phyloP scores from a whole-genome alignment of 2,797 vertebrate genomes.

The Paratrypauchen microcephalus region DNA sequence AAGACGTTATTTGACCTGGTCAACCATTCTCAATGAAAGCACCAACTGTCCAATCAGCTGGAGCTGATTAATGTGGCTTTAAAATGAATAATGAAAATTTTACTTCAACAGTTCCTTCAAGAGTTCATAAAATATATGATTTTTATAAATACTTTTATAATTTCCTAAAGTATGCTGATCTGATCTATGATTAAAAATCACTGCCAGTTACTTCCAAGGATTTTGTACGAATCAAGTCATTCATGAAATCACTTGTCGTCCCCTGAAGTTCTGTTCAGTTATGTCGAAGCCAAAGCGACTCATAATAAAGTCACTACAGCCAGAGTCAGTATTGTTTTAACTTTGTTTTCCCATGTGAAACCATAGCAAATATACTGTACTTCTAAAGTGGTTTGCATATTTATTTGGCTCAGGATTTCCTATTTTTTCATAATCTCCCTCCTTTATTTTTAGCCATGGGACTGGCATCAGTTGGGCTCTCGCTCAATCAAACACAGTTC shows the following conservation, averaged over 20 bases:
- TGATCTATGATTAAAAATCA: slow-evolving; percentile 23
- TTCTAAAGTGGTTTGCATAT: not conserved
- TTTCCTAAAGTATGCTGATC: not conserved
- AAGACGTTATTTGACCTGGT: not conserved
- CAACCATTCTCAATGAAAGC: not conserved
- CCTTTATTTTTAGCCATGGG: not conserved
- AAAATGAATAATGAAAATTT: slow-evolving; percentile 10
- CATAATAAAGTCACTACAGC: slow-evolving; percentile 21
- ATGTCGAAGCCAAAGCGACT: slow-evolving; percentile 44
- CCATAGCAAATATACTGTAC: not conserved
- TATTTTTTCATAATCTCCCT: not conserved
- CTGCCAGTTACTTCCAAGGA: slow-evolving; percentile 41
- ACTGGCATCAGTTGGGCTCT: not conserved
- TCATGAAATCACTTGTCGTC: slow-evolving; percentile 26
- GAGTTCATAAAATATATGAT: too few species aligned
- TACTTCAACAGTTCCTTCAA: slow-evolving; percentile 13
- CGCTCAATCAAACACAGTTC: not conserved
- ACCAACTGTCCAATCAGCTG: slow-evolving; percentile 2
- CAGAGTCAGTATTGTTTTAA: not conserved
- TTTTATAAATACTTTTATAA: not conserved
- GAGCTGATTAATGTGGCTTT: slow-evolving; percentile 35
- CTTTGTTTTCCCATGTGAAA: not conserved
- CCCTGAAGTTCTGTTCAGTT: slow-evolving; percentile 21
- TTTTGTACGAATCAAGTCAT: slow-evolving; percentile 32
- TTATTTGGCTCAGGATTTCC: not conserved